Conservation (phyloP, 2,113 vertebrate genomes). For the Oxygymnocypris stewartii region DNA sequence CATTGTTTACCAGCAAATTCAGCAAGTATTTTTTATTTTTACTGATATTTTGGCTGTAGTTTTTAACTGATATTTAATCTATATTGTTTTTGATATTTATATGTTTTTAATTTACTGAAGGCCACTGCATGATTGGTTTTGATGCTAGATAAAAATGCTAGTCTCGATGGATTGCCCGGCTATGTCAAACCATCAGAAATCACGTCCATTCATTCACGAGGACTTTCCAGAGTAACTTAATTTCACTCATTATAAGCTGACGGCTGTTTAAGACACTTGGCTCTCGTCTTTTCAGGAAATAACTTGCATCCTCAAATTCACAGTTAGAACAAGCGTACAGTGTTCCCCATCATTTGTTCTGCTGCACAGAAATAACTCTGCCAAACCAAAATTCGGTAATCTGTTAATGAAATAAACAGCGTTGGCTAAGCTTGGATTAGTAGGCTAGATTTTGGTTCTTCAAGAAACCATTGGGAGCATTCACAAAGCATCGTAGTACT, state of each 20-base stretch:
- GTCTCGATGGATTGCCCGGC: not conserved
- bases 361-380: not conserved
- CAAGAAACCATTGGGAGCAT: not conserved
- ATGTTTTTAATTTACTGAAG: not conserved
- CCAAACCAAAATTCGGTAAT: not conserved
- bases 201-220: not conserved
- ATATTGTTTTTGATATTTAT: too few species aligned
- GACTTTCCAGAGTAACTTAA: constrained; percentile 51
- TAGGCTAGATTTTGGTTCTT: not conserved
- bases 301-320: constrained; percentile 35
- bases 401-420: not conserved
- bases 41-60: too few species aligned
- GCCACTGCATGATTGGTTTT: not conserved
- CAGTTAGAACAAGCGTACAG: constrained; percentile 37
- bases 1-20: not conserved
- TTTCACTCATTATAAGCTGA: constrained; percentile 18
- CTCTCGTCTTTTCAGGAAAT: constrained; percentile 39
- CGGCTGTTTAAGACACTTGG: constrained; percentile 22
- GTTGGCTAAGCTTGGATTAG: not conserved
- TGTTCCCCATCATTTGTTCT: constrained; percentile 34
- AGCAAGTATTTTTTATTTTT: not conserved
- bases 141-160: not conserved
- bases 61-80: too few species aligned
- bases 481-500: not conserved
- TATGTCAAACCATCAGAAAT: constrained; percentile 15